Conservation (phyloP, 2,888 invertebrate genomes). For the Hirudinaria manillensis region DNA sequence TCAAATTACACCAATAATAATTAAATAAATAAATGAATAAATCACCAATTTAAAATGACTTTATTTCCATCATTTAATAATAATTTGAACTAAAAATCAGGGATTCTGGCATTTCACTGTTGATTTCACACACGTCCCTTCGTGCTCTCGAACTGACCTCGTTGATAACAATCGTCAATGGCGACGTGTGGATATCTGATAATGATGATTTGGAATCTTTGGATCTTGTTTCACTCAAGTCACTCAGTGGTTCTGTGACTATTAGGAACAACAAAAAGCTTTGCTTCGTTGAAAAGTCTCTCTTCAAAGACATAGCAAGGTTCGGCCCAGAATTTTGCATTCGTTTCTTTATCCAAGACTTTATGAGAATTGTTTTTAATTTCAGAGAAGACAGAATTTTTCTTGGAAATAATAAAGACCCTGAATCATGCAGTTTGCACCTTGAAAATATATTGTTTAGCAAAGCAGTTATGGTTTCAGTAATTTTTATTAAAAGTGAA, state of each 20-base stretch:
- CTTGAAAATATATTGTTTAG: not conserved
- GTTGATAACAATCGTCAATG: not conserved
- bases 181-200: not conserved
- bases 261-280: not conserved
- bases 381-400: not conserved
- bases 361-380: too few relatives aligned
- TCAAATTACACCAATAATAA: not conserved
- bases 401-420: not conserved
- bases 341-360: too few relatives aligned
- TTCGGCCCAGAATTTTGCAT: not conserved
- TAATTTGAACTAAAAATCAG: not conserved
- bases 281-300: not conserved
- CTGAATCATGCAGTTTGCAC: not conserved
- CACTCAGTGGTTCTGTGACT: not conserved
- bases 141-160: not conserved
- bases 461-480: not conserved
- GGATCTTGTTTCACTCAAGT: not conserved
- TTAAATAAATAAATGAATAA: not conserved
- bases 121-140: not conserved
- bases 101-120: not conserved
- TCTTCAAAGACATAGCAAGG: not conserved
- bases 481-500: not conserved
- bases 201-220: slow-evolving; percentile 1
- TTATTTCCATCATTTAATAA: too few relatives aligned
- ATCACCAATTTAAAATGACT: too few relatives aligned